These are phyloP conservation scores for Linnaemya vulpina DNA, from an alignment of 2,888 invertebrate species.

Conservation along the genomic window DNA sequence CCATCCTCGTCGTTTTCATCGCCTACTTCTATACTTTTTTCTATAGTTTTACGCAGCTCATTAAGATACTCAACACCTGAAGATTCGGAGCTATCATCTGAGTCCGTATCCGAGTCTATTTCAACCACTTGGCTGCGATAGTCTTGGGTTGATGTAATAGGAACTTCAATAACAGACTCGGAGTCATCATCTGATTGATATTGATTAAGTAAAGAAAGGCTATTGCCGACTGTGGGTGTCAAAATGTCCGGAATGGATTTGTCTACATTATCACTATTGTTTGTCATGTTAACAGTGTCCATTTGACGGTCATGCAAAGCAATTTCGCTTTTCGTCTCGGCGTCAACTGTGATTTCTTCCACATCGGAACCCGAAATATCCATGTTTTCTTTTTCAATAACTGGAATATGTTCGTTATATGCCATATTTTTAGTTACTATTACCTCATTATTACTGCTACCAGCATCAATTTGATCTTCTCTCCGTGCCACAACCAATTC, in stretches of 20 bases:
- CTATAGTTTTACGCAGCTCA: slow-evolving; percentile 76
- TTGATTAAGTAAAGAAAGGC: slow-evolving; percentile 78
- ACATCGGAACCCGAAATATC: neutral
- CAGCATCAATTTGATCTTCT: neutral
- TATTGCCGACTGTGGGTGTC: slow-evolving; percentile 43
- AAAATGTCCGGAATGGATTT: neutral
- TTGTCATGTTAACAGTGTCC: neutral
- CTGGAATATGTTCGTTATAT: neutral
- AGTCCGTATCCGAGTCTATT: slow-evolving; percentile 75
- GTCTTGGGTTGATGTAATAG: slow-evolving; percentile 63
- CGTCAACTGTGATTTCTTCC: neutral
- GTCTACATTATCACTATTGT: neutral
- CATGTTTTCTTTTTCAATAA: neutral
- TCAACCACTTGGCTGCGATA: slow-evolving; percentile 77
- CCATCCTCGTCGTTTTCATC: slow-evolving; percentile 77
- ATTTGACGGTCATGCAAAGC: neutral
- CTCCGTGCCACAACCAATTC: slow-evolving; percentile 17
- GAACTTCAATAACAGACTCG: slow-evolving; percentile 78
- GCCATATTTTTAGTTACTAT: too few relatives aligned
- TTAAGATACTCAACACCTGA: slow-evolving; percentile 77
- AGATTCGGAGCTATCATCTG: slow-evolving; percentile 73
- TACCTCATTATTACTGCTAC: neutral
- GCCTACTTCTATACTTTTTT: slow-evolving; percentile 75
- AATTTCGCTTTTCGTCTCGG: neutral
- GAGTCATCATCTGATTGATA: slow-evolving; percentile 77